Conservation (phyloP, 2,113 vertebrate genomes). For the Microcebus murinus region DNA sequence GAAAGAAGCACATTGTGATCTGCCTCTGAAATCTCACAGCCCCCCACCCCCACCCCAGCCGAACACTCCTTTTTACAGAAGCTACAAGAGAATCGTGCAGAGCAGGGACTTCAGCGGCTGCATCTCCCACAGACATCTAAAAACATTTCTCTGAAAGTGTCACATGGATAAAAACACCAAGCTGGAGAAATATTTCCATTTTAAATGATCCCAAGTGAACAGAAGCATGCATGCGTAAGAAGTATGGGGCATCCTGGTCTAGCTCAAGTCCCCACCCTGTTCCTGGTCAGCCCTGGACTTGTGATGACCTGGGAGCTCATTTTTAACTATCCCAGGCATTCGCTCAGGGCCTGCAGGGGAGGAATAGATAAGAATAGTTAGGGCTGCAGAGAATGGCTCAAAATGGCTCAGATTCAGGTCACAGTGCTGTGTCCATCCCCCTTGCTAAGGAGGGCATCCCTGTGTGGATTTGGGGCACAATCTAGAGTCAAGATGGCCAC, state of each 20-base stretch:
- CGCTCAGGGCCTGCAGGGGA: neutral
- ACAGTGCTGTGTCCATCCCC: neutral
- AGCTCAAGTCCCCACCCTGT: neutral
- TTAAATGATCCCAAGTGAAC: conserved; percentile 17
- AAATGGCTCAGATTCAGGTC: neutral
- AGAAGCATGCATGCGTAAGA: neutral
- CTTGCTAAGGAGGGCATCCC: neutral
- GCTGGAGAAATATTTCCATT: conserved; percentile 11
- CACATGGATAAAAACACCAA: neutral
- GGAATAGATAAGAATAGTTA: neutral
- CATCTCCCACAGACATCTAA: conserved; percentile 32
- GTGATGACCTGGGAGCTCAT: neutral
- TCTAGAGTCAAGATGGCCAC: neutral
- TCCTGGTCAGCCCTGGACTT: neutral
- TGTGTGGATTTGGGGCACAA: neutral
- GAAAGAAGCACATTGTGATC: neutral
- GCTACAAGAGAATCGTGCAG: neutral
- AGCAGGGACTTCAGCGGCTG: neutral
- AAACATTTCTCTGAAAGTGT: neutral
- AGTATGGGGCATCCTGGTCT: too few relatives aligned
- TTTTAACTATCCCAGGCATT: neutral
- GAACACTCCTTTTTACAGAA: neutral
- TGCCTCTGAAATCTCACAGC: neutral
- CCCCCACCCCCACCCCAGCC: neutral
- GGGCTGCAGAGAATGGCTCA: neutral